phyloP scores from a whole-genome alignment of 2,888 invertebrate species.

The Prostheceraeus crozeri region DNA sequence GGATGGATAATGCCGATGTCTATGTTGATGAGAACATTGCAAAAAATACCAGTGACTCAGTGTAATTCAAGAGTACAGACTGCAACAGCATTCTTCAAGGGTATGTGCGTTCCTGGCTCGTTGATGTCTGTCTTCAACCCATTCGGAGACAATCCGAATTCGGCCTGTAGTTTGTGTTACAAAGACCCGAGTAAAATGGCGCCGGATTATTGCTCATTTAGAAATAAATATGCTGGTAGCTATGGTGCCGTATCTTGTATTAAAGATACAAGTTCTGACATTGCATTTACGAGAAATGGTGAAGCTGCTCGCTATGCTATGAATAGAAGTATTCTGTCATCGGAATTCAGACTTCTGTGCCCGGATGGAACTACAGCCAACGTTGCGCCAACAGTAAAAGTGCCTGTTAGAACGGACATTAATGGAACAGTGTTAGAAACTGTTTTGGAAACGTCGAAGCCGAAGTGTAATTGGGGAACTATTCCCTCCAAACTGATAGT shows the following conservation, averaged over 20 bases:
- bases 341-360: too few species aligned
- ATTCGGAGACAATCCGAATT: slow-evolving; percentile 62
- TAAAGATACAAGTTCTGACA: too few species aligned
- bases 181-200: slow-evolving; percentile 54
- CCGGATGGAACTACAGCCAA: too few species aligned
- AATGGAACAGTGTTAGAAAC: slow-evolving; percentile 15
- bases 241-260: slow-evolving; percentile 64
- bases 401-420: too few species aligned
- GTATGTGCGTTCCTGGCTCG: slow-evolving; percentile 85
- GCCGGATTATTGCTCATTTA: slow-evolving; percentile 23
- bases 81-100: slow-evolving; percentile 74
- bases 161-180: slow-evolving; percentile 70
- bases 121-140: slow-evolving; percentile 81
- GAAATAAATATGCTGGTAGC: slow-evolving; percentile 71
- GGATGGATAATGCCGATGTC: slow-evolving; percentile 31
- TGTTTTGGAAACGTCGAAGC: too few species aligned
- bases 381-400: too few species aligned
- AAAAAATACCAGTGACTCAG: slow-evolving; percentile 53
- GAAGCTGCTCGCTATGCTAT: too few species aligned
- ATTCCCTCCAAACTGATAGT: too few species aligned
- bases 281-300: too few species aligned
- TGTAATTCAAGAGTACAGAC: slow-evolving; percentile 89
- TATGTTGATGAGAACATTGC: slow-evolving; percentile 21
- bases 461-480: slow-evolving; percentile 9
- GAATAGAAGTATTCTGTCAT: too few species aligned